phyloP scores from a whole-genome alignment of 2,113 vertebrate genomes.

The Illadopsis cleaveri region DNA sequence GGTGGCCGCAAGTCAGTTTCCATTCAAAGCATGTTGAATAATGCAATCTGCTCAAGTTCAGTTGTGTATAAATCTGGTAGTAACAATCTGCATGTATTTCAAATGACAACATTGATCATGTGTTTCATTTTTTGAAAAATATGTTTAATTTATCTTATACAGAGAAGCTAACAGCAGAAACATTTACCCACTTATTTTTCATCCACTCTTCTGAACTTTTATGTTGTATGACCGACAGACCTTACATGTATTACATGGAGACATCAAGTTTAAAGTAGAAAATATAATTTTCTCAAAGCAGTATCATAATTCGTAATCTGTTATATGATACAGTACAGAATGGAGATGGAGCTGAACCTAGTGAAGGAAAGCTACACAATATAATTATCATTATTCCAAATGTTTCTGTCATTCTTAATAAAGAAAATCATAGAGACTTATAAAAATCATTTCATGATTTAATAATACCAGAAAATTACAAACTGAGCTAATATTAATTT shows the following conservation, averaged over 20 bases:
- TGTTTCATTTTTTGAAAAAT: neutral
- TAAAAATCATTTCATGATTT: constrained; percentile 5
- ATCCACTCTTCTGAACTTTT: neutral
- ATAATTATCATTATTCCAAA: neutral
- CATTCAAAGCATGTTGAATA: fast-evolving
- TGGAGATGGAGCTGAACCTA: neutral
- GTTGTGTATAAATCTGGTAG: neutral
- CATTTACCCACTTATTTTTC: neutral
- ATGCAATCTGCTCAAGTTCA: neutral
- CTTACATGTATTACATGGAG: neutral
- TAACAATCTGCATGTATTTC: neutral
- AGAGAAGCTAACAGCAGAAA: neutral
- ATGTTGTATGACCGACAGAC: neutral
- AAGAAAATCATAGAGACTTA: neutral
- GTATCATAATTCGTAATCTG: neutral
- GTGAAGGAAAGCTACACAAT: neutral
- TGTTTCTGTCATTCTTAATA: constrained; percentile 3
- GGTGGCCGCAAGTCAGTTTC: neutral
- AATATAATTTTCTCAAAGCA: neutral
- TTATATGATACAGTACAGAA: neutral
- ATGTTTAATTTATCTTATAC: neutral
- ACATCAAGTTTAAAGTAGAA: neutral
- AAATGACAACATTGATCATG: neutral
- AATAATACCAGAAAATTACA: neutral
- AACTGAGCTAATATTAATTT: neutral